These are phyloP conservation scores for Oncorhynchus masou DNA, from an alignment of 2,113 vertebrate species.

Conservation along the genomic window DNA sequence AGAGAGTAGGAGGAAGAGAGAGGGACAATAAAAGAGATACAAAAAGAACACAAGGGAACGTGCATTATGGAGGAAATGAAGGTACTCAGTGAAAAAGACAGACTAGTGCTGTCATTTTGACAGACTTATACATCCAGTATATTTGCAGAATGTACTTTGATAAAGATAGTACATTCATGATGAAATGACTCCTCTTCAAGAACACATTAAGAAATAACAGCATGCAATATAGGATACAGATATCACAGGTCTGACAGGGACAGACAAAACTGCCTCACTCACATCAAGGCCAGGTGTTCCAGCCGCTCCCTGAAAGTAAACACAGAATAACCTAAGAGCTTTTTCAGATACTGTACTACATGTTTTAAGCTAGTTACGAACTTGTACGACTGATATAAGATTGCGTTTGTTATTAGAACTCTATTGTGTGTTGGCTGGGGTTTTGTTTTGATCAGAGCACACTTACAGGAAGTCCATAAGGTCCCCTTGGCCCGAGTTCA, in stretches of 20 bases:
- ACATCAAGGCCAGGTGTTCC: conserved; percentile 96
- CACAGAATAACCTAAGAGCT: neutral
- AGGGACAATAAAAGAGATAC: neutral
- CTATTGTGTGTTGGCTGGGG: neutral
- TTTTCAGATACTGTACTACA: neutral
- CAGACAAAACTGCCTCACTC: conserved; percentile 71
- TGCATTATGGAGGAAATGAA: neutral
- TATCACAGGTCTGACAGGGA: neutral
- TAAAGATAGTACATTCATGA: too few species aligned
- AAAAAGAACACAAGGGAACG: neutral
- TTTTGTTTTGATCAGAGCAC: neutral
- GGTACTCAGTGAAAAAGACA: neutral
- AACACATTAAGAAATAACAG: neutral
- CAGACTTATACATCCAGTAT: neutral
- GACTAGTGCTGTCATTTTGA: neutral
- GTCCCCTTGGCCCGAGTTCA: conserved; percentile 92
- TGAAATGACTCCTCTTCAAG: neutral
- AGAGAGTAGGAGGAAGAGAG: neutral
- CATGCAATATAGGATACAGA: neutral
- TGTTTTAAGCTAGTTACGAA: too few species aligned
- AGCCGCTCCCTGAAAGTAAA: conserved; percentile 87
- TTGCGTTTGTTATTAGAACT: too few species aligned
- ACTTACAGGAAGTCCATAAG: conserved; percentile 95
- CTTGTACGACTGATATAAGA: too few species aligned
- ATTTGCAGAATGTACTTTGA: neutral